These are phyloP conservation scores for Tholera decimalis DNA, from an alignment of 2,888 invertebrate species.

Conservation along the genomic window DNA sequence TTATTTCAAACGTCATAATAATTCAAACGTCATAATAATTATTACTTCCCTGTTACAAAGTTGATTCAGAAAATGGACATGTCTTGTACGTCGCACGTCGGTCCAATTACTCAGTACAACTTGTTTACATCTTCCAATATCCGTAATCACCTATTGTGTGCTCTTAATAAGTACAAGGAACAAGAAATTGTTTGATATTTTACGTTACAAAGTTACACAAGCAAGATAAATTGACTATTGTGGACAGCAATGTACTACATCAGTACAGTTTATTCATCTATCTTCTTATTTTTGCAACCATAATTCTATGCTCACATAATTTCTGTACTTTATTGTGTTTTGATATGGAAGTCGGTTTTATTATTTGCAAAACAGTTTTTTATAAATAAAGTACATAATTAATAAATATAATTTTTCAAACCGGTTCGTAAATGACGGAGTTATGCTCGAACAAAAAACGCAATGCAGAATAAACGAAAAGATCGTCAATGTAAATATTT, in stretches of 20 bases:
- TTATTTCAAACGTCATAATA: too few species aligned
- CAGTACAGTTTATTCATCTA: too few species aligned
- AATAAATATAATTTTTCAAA: too few species aligned
- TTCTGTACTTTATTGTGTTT: too few species aligned
- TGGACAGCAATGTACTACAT: neutral
- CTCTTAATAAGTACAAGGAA: conserved; percentile 4
- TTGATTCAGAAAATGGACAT: neutral
- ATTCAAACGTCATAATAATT: too few species aligned
- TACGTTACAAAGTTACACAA: conserved; percentile 8
- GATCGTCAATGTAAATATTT: too few species aligned
- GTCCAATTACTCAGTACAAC: conserved; percentile 7
- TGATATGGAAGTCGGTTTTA: too few species aligned
- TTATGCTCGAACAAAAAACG: too few species aligned
- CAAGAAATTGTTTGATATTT: conserved; percentile 5
- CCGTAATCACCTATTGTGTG: conserved; percentile 32
- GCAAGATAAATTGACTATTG: conserved; percentile 10
- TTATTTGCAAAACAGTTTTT: too few species aligned
- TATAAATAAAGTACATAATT: too few species aligned
- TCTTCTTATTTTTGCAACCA: neutral
- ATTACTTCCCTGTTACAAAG: neutral
- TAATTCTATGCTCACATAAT: neutral
- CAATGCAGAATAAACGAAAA: too few species aligned
- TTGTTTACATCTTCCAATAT: conserved; percentile 2
- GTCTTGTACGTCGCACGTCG: neutral
- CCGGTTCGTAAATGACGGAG: too few species aligned